Base-by-base conservation (phyloP, 2,113 vertebrate genomes). In the Toxotes chatareus region DNA sequence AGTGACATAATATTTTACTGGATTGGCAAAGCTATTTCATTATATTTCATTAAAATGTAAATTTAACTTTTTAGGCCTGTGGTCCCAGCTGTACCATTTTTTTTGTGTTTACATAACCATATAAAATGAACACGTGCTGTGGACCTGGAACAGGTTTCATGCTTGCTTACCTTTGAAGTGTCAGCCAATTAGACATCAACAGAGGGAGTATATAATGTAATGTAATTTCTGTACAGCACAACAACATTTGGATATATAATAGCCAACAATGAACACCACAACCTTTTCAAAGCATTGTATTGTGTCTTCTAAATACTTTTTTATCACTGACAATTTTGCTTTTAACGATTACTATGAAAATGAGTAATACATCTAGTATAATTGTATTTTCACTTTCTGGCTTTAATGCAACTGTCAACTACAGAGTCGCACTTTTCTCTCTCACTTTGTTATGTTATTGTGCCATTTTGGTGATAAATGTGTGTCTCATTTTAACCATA, bases 401-500 rank as follows among this genome's bases (percentile, higher is more conserved):
- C 38, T 64, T 82, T 7, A 79, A 27, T 27, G 27, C 27, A 1
- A 76, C 63, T 34, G 36, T 40, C n/a, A 86, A 67, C 34, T 68
- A 86, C 60, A 74, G 70, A 66, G 4, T 31, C 2, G 53, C 42
- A 3, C 69, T 89, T 31, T 84, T 84, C 40, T 79, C 10, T 76
- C 42, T 88, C 8, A 73, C 67, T 68, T 42, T 81, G 40, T 7
- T 80, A 2, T 62, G 77, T 46, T 86, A 83, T 44, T 3, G 14
- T 67, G 1, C 68, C 3, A 80, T 86, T 51, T 0, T 86, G 19
- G 0, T 79, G 4, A 71, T 86, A 27, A 27, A 27, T 21, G 21
- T 76, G 16, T 21, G 49, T 80, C 76, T 90, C 10, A 79, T 88
- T 61, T 53, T 86, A 23, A 86, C 62, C 1, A 88, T 90, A 51